phyloP scores from a whole-genome alignment of 2,113 vertebrate genomes.

The Menidia beryllina region DNA sequence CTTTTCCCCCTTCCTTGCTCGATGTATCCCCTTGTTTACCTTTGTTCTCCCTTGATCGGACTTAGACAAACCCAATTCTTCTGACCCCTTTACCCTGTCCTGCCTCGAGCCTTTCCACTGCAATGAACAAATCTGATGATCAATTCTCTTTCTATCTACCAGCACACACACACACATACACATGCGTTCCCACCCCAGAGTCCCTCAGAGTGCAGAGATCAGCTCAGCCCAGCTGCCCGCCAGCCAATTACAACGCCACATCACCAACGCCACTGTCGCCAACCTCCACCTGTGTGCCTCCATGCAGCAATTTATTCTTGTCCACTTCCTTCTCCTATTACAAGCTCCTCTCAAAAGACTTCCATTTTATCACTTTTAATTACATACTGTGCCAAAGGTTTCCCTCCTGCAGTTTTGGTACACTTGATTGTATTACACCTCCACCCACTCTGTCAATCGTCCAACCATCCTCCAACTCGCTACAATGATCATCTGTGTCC shows the following conservation, averaged over 20 bases:
- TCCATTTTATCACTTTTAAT: slow-evolving; percentile 73
- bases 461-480: slow-evolving; percentile 35
- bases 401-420: slow-evolving; percentile 22
- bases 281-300: slow-evolving; percentile 34
- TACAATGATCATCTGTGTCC: slow-evolving; percentile 41
- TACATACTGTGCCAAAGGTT: slow-evolving; percentile 54
- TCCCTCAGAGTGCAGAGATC: slow-evolving; percentile 46
- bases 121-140: slow-evolving; percentile 79
- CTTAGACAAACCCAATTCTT: slow-evolving; percentile 65
- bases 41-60: slow-evolving; percentile 70
- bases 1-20: slow-evolving; percentile 23
- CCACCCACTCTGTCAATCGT: slow-evolving; percentile 42
- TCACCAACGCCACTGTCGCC: slow-evolving; percentile 46
- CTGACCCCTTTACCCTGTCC: slow-evolving; percentile 52
- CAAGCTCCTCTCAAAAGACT: slow-evolving; percentile 36
- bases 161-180: slow-evolving; percentile 15
- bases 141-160: slow-evolving; percentile 51
- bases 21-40: slow-evolving; percentile 66
- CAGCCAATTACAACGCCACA: slow-evolving; percentile 74
- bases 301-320: slow-evolving; percentile 28
- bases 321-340: slow-evolving; percentile 43
- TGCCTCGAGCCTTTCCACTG: slow-evolving; percentile 68
- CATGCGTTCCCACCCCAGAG: slow-evolving; percentile 13
- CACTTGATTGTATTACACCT: slow-evolving; percentile 56
- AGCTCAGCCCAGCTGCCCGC: slow-evolving; percentile 55